A percentile compares a stretch with the other conserved stretches of the same genome.
phyloP scores from a whole-genome alignment of 2,113 vertebrate genomes.

The Pterocles gutturalis region DNA sequence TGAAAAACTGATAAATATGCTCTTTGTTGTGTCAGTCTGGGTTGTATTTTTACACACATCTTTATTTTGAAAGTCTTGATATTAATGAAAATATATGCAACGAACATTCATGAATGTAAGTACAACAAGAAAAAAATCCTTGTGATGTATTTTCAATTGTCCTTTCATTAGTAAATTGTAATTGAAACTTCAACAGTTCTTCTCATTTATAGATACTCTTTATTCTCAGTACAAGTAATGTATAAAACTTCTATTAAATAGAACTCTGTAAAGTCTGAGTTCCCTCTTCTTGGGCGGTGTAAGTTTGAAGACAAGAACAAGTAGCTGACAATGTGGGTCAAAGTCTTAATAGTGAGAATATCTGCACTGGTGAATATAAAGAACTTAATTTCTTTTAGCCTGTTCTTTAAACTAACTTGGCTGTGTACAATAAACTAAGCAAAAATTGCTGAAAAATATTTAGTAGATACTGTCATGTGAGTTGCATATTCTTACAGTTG shows the following conservation, averaged over 20 bases:
- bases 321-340: background rate
- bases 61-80: background rate
- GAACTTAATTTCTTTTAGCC: background rate
- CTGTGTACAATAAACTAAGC: background rate
- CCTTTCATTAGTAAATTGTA: background rate
- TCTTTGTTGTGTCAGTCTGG: conserved; percentile 71
- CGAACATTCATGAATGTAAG: background rate
- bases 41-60: background rate
- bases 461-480: background rate
- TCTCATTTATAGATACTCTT: background rate
- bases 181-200: background rate
- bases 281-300: background rate
- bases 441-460: conserved; percentile 5
- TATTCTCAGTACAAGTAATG: background rate
- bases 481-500: background rate
- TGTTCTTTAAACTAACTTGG: background rate
- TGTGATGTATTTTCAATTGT: background rate
- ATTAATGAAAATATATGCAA: background rate
- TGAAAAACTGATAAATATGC: conserved; percentile 67
- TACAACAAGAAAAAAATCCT: background rate
- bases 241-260: background rate
- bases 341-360: background rate
- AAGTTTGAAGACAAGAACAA: background rate
- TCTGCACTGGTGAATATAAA: background rate
- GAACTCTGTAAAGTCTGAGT: background rate